Base-by-base conservation (phyloP, 2,797 vertebrate genomes). In the Danionella dracula region DNA sequence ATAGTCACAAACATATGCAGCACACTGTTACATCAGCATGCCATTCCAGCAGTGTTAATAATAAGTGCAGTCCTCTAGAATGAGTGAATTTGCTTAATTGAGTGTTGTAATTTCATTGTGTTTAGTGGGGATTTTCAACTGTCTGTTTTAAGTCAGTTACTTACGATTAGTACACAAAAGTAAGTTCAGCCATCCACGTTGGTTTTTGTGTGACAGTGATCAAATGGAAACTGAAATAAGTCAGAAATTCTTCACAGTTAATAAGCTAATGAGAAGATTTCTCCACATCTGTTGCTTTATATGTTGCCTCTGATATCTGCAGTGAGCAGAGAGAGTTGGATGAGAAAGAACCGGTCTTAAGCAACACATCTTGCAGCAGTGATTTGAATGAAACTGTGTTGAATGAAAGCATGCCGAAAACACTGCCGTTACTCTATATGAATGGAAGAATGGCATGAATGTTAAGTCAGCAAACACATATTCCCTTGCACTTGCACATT, bases 261-360 rank as follows among this genome's bases (percentile, higher is more conserved):
- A 46, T 67, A 35, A 66, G 49, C 34, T 49, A 23, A 44, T 67
- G 57, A 49, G 44, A 40, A 17, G 20, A 63, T 17, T 20, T 20
- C 49, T 55, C 11, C 34, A 56, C 50, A 48, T 50, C 6, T 38
- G 29, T 40, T 23, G 20, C 8, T 57, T 38, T 62, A 32, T 23
- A 21, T 49, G 59, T 40, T 61, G 35, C 11, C 32, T 17, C n/a
- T n/a, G n/a, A 29, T 57, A 27, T 41, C 54, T 27, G 54, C 37
- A 41, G 21, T 4, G 9, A 1, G 37, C 37, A 42, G 21, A 23
- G 21, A 57, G 37, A 17, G 54, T 9, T 11, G 21, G 53, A 27
- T 23, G 34, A 57, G 15, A 17, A 20, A 57, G 15, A n/a, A n/a
- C n/a, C n/a, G 16, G 23, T 31, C 54, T 21, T 57, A 7, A 56